These are phyloP conservation scores for Agapornis roseicollis DNA, from an alignment of 2,113 vertebrate species.

Conservation along the genomic window DNA sequence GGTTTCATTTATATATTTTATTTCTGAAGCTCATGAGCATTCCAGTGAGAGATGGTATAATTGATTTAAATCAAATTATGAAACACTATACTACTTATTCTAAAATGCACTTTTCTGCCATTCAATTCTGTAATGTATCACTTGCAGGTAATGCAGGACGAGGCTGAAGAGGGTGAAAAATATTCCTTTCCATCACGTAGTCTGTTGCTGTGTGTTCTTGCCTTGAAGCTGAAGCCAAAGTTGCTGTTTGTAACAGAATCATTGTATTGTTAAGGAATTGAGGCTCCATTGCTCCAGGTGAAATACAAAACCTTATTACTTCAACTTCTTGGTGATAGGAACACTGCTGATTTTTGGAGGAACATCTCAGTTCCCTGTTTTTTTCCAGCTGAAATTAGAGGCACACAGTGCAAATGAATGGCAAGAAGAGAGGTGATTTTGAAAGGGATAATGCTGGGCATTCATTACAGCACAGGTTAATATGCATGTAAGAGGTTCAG, in stretches of 20 bases:
- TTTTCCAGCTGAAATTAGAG: conserved; percentile 35
- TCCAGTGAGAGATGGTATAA: conserved; percentile 81
- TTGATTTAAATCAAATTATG: conserved; percentile 86
- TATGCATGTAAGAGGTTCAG: conserved; percentile 60
- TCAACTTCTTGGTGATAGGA: not conserved
- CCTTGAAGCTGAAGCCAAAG: not conserved
- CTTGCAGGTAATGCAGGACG: conserved; percentile 68
- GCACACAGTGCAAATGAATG: not conserved
- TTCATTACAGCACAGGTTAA: conserved; percentile 23
- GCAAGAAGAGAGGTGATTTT: conserved; percentile 38
- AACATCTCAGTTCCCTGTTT: not conserved
- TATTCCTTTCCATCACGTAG: not conserved
- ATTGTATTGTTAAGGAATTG: not conserved
- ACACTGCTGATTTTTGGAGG: conserved; percentile 6
- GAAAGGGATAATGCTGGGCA: conserved; percentile 3
- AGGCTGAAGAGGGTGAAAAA: not conserved
- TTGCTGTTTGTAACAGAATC: not conserved
- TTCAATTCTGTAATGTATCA: conserved; percentile 61
- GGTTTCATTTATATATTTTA: conserved; percentile 81
- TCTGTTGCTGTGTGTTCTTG: not conserved
- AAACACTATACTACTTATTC: conserved; percentile 79
- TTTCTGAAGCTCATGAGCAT: conserved; percentile 80
- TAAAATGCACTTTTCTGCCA: conserved; percentile 73
- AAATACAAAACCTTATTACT: not conserved
- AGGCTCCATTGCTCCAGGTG: not conserved